Base-by-base conservation (phyloP, 2,888 invertebrate species). In the Aphidoletes aphidimyza region DNA sequence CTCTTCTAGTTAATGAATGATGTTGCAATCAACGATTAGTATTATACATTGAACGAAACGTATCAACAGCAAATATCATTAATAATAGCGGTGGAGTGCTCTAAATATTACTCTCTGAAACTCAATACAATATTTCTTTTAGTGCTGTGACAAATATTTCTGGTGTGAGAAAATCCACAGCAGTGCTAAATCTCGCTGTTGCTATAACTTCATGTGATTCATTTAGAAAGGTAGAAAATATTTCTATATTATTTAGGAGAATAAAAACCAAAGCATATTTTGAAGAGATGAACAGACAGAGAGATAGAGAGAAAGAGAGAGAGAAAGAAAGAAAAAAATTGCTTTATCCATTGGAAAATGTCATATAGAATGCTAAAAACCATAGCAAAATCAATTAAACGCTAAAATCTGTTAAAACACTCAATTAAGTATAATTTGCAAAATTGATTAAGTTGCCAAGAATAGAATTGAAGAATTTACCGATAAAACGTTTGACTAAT, bases 21-120 rank as follows among this genome's bases (percentile, higher is more conserved):
- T 54, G 54, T 54, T 54, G 54, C 54, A 54, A 54, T 54, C 54
- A 54, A n/a, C 54, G 54, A 54, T 54, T 54, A 22, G n/a, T 22
- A 54, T 54, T 22, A 19, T 14, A 47, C 17, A 22, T 54, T 54
- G 5, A 8, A 39, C 39, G 22, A 22, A 22, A 22, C 9, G 1
- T 54, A 8, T 9, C 19, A 47, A 54, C 22, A 22, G 22, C n/a
- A 22, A 5, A 54, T 22, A 54, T 54, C 54, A 54, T 54, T 22
- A 54, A 54, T 54, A 54, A 54, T 22, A 22, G 5, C 54, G 22
- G 19, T 47, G 47, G 19, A 47, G 47, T 47, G 47, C 54, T 54
- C 54, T 22, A 6, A n/a, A n/a, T 22, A 54, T 3, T 22, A 19
- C 47, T 3, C 47, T 5, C 47, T n/a, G n/a, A n/a, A n/a, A n/a